phyloP scores from a whole-genome alignment of 2,113 vertebrate genomes.

The Lampris megalopsis region DNA sequence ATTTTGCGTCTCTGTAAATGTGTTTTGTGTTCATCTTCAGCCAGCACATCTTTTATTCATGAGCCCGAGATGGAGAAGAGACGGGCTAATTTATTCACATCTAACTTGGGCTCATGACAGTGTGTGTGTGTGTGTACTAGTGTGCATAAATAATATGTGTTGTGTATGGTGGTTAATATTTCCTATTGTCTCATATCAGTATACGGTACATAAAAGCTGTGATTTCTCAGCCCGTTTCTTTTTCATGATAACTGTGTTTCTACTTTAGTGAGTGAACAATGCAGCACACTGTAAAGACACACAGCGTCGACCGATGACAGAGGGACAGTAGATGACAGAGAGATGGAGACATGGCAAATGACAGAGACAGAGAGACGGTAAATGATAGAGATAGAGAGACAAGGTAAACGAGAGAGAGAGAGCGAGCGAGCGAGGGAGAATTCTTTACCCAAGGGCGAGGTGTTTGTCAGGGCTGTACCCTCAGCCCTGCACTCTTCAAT shows the following conservation, averaged over 20 bases:
- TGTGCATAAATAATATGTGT: slow-evolving; percentile 50
- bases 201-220: slow-evolving; percentile 33
- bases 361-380: neutral
- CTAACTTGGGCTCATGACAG: slow-evolving; percentile 63
- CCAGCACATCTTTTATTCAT: slow-evolving; percentile 81
- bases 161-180: slow-evolving; percentile 26
- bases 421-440: no score
- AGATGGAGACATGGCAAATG: neutral
- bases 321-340: neutral
- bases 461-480: no score
- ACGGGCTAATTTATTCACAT: slow-evolving; percentile 77
- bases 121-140: slow-evolving; percentile 36
- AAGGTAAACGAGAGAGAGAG: no score
- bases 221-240: slow-evolving; percentile 34
- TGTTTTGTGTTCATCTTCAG: slow-evolving; percentile 78
- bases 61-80: slow-evolving; percentile 71
- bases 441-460: no score
- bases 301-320: neutral
- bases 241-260: slow-evolving; percentile 9
- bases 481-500: no score
- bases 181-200: slow-evolving; percentile 35
- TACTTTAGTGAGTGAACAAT: slow-evolving; percentile 22
- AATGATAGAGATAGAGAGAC: neutral
- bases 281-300: slow-evolving; percentile 12
- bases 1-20: slow-evolving; percentile 74